Base-by-base conservation (phyloP, 2,888 invertebrate genomes). In the Crematogaster levior region DNA sequence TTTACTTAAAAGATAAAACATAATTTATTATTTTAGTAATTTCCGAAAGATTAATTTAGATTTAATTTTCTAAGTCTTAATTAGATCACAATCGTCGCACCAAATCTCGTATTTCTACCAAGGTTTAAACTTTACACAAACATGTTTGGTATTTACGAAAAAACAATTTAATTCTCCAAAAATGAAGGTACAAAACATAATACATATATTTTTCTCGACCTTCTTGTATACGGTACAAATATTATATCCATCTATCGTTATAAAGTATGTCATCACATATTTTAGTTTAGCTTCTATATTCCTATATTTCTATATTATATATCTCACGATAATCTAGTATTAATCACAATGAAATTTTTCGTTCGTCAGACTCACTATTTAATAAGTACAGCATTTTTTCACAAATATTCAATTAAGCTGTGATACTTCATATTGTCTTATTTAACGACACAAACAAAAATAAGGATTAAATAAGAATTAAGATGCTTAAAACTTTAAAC, bases 241-340 rank as follows among this genome's bases (percentile, higher is more conserved):
- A 66, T 81, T 40, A 51, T 51, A 73, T 79, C 51, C 51, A 21
- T 85, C 80, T 85, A 75, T 81, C 51, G 60, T 74, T 61, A 72
- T 77, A 84, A 82, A 61, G 37, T 68, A 53, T 74, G 80, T 73
- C 72, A 75, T 82, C 70, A 81, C 66, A 85, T 82, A 43, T 46
- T 73, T 75, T 3, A 51, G 1, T 34, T 15, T 43, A 58, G 12
- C 48, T 80, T 46, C 12, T 72, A 40, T 70, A 18, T 34, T 61
- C 10, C 21, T 74, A n/a, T 21, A 60, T 68, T n/a, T n/a, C n/a
- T n/a, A n/a, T n/a, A n/a, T n/a, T n/a, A n/a, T 53, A 68, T 68
- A 37, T 40, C 18, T 27, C 9, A 43, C 18, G 18, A 27, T 43
- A 18, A 43, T 65, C 9, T 65, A 63, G 7, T 27, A 65, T 65